A percentile compares a stretch with the other conserved stretches of the same genome.
phyloP scores from a whole-genome alignment of 2,888 invertebrate species.

The Eretmocerus hayati region DNA sequence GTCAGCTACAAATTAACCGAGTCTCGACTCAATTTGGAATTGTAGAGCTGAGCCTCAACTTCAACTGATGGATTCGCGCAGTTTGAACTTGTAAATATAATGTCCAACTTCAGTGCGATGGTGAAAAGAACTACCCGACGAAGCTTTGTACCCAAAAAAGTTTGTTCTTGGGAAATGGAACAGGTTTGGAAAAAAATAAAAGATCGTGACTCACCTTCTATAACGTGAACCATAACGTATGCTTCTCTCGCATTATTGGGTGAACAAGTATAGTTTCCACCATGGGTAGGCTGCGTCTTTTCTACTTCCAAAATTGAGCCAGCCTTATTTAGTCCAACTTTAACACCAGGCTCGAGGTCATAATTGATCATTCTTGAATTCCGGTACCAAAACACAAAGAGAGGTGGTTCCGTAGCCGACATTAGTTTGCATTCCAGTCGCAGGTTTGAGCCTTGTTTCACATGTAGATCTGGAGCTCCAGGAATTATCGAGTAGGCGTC shows the following conservation, averaged over 20 bases:
- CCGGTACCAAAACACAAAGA: slow-evolving; percentile 44
- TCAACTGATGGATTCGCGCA: too few relatives aligned
- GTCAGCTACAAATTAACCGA: too few relatives aligned
- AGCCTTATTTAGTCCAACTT: slow-evolving; percentile 37
- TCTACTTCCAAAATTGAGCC: slow-evolving; percentile 40
- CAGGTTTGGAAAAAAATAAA: too few relatives aligned
- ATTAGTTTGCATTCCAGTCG: slow-evolving; percentile 41
- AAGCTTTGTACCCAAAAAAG: too few relatives aligned
- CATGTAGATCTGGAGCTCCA: slow-evolving; percentile 42
- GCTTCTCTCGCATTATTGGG: slow-evolving; percentile 41
- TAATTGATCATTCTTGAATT: slow-evolving; percentile 44
- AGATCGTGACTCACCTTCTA: slow-evolving; percentile 42
- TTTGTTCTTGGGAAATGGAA: too few relatives aligned
- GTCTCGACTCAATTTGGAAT: too few relatives aligned
- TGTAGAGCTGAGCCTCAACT: too few relatives aligned
- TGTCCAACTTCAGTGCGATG: too few relatives aligned
- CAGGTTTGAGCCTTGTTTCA: slow-evolving; percentile 43
- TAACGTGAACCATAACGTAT: slow-evolving; percentile 41
- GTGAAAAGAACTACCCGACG: too few relatives aligned
- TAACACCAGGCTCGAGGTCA: slow-evolving; percentile 43
- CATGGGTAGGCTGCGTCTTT: slow-evolving; percentile 40
- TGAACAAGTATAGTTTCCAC: slow-evolving; percentile 42
- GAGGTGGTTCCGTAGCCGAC: slow-evolving; percentile 40
- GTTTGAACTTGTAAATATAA: too few relatives aligned
- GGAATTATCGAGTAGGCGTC: slow-evolving; percentile 43